phyloP scores from a whole-genome alignment of 2,113 vertebrate species.

The Dicentrarchus labrax region DNA sequence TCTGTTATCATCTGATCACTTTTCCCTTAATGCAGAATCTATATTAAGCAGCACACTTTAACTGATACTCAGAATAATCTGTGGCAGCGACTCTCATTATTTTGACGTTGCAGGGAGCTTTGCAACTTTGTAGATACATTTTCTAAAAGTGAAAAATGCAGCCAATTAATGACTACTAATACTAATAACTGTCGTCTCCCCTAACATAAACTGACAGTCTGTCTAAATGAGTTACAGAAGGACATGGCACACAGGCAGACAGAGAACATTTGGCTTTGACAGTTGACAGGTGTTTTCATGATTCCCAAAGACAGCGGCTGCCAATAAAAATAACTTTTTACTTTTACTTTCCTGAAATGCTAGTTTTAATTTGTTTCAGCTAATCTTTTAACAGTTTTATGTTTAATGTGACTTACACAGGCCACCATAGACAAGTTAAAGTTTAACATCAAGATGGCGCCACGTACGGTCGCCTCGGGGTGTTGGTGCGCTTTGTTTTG shows the following conservation, averaged over 20 bases:
- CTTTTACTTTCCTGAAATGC: background rate
- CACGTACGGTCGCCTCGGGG: too few relatives aligned
- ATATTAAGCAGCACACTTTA: constrained; percentile 7
- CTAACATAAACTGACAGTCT: constrained; percentile 27
- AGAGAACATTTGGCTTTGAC: background rate
- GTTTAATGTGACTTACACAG: too few relatives aligned
- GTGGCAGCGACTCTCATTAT: background rate
- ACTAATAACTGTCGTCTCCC: background rate
- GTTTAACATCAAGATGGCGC: too few relatives aligned
- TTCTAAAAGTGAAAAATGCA: constrained; percentile 18
- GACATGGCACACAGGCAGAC: background rate
- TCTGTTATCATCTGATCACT: constrained; percentile 4
- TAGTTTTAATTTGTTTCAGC: background rate
- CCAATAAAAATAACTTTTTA: constrained; percentile 29
- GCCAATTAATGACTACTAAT: constrained; percentile 7
- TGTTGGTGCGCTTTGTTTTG: too few relatives aligned
- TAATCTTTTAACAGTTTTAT: too few relatives aligned
- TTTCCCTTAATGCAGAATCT: background rate
- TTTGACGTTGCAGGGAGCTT: background rate
- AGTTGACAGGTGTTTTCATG: constrained; percentile 14
- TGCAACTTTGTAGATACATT: constrained; percentile 4
- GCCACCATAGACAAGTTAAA: too few relatives aligned
- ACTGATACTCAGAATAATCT: background rate
- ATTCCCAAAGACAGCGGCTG: background rate
- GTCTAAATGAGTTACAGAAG: constrained; percentile 9